Evolutionary conservation across 1,140 invertebrate genomes (phyloP).

Genomic region (Drosophila teissieri): DNA sequence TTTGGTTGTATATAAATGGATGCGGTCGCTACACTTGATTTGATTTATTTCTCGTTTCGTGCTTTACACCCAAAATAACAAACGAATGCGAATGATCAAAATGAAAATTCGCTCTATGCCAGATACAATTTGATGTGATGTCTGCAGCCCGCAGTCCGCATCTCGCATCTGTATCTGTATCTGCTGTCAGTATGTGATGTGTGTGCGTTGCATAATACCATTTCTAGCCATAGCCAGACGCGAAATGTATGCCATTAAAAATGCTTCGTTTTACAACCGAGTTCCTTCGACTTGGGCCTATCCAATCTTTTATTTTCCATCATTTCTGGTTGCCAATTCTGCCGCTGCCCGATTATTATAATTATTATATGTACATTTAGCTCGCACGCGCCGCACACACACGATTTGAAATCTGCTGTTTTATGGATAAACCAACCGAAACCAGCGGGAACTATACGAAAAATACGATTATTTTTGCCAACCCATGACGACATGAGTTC

Average conservation of each 20-base stretch:
- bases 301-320: conserved; percentile 12
- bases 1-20: conserved; percentile 62
- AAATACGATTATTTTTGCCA: conserved; percentile 33
- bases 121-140: conserved; percentile 49
- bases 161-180: conserved; percentile 9
- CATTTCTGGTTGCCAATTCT: conserved; percentile 37
- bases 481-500: conserved; percentile 64
- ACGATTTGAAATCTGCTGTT: conserved; percentile 23
- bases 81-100: conserved; percentile 74
- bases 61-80: conserved; percentile 83
- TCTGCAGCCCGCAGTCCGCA: conserved; percentile 47
- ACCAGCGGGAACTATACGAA: conserved; percentile 37
- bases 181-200: conserved; percentile 23
- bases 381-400: conserved; percentile 21
- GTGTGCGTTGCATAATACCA: conserved; percentile 76
- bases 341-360: conserved; percentile 21
- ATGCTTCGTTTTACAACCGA: conserved; percentile 58
- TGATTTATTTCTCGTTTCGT: conserved; percentile 83
- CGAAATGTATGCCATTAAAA: conserved; percentile 61
- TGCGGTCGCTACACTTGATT: conserved; percentile 73
- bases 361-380: conserved; percentile 27
- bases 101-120: conserved; percentile 67
- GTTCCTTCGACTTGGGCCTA: conserved; percentile 21
- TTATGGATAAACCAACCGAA: conserved; percentile 36
- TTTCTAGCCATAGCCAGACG: conserved; percentile 61